Evolutionary conservation across 2,113 vertebrate species (phyloP), one percentile per base, ranked within the genome.

Genomic region (Sander vitreus): DNA sequence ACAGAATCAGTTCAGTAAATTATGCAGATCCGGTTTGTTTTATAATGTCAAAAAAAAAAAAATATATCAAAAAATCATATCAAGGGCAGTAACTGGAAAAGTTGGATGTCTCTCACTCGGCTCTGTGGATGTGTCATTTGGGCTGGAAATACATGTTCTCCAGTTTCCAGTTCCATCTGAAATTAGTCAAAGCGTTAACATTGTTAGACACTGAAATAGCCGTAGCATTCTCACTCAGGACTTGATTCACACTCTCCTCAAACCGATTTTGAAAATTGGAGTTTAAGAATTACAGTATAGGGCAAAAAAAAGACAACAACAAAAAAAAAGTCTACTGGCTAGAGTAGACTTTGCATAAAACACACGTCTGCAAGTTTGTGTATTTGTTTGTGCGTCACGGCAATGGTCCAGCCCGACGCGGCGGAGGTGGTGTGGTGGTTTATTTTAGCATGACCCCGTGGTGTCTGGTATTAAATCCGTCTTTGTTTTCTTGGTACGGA

Each of bases 361-460:
- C 69, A 83, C 85, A 81, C 53, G 83, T 89, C 86, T 83, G 85
- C 50, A 79, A 87, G 81, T 83, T 78, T 83, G 84, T 83, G 57
- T 89, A 55, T 84, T 85, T 86, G 83, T 90, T 80, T 84, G 62
- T 87, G 87, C 83, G 78, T 93, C 91, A 92, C 69, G 48, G 66
- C 60, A 43, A 81, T 77, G 85, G 83, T 77, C 3, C 80, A 64
- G 73, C 73, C 84, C 67, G 27, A 59, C 83, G 36, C 59, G 15
- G 6, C 75, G 73, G 88, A 81, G 90, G 85, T 63, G 76, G 78
- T 55, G 81, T 2, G 74, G 88, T 71, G 51, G 73, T 76, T 92
- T 87, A 80, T 92, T 89, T 92, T 88, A 77, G 90, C 88, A 73
- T 86, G 91, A 87, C 86, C 86, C 91, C 43, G 76, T 66, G 71